Evolutionary conservation across 2,113 vertebrate species (phyloP).

Genomic region (Psilopogon haemacephalus): DNA sequence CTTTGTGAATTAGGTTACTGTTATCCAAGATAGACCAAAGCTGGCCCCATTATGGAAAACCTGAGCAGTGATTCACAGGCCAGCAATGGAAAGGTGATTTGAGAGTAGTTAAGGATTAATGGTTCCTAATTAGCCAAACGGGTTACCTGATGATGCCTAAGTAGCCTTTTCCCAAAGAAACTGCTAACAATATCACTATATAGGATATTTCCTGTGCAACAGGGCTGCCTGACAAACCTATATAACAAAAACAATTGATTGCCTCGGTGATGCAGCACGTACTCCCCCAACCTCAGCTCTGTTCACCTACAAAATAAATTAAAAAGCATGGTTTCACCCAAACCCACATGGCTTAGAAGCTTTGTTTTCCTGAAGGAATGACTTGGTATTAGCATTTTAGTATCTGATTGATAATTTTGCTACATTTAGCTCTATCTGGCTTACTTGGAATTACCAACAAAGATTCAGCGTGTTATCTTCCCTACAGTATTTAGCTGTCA

Average conservation of each 20-base stretch:
- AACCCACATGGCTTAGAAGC: background rate
- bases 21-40: background rate
- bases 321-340: background rate
- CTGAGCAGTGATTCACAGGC: background rate
- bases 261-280: fast-evolving
- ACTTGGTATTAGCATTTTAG: background rate
- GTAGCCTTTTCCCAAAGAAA: background rate
- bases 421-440: background rate
- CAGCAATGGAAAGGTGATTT: background rate
- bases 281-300: background rate
- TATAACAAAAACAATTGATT: background rate
- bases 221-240: background rate
- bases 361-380: background rate
- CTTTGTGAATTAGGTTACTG: background rate
- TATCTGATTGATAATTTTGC: background rate
- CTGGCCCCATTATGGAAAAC: background rate
- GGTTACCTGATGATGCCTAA: background rate
- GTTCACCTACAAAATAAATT: background rate
- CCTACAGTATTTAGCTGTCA: background rate
- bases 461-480: background rate
- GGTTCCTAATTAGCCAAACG: background rate
- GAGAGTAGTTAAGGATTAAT: background rate
- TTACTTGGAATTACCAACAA: background rate
- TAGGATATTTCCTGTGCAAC: background rate
- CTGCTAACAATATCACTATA: background rate